Evolutionary conservation across 1,140 invertebrate species (phyloP).

Genomic region (Scaptomyza graminum): DNA sequence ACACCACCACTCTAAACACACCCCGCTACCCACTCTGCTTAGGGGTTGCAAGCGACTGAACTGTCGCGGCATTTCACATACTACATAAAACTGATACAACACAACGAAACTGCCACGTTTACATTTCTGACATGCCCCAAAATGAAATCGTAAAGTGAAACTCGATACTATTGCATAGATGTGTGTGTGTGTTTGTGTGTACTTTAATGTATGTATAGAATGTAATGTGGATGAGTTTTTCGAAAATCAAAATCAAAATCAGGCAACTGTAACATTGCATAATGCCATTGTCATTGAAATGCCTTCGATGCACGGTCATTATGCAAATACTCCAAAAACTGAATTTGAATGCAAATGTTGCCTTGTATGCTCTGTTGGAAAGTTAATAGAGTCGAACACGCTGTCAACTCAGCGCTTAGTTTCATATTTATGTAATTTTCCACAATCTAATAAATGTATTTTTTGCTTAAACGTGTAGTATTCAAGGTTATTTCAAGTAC

Average conservation of each 20-base stretch:
- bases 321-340: slow-evolving; percentile 60
- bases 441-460: too few species aligned
- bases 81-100: slow-evolving; percentile 70
- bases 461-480: too few species aligned
- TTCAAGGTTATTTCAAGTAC: too few species aligned
- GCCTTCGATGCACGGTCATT: slow-evolving; percentile 32
- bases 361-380: background rate
- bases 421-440: too few species aligned
- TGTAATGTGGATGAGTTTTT: background rate
- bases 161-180: slow-evolving; percentile 49
- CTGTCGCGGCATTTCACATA: slow-evolving; percentile 44
- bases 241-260: slow-evolving; percentile 39
- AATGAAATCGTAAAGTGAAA: slow-evolving; percentile 72
- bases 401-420: background rate
- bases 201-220: background rate
- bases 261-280: slow-evolving; percentile 30
- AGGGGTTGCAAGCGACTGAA: slow-evolving; percentile 37
- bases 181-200: slow-evolving; percentile 2
- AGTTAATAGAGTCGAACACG: background rate
- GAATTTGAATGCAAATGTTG: slow-evolving; percentile 48
- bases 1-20: background rate
- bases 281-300: slow-evolving; percentile 47
- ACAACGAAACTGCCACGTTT: slow-evolving; percentile 41
- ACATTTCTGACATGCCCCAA: slow-evolving; percentile 45
- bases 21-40: background rate